Conservation (phyloP, 2,797 vertebrate species). For the Eurystomus glaucurus region DNA sequence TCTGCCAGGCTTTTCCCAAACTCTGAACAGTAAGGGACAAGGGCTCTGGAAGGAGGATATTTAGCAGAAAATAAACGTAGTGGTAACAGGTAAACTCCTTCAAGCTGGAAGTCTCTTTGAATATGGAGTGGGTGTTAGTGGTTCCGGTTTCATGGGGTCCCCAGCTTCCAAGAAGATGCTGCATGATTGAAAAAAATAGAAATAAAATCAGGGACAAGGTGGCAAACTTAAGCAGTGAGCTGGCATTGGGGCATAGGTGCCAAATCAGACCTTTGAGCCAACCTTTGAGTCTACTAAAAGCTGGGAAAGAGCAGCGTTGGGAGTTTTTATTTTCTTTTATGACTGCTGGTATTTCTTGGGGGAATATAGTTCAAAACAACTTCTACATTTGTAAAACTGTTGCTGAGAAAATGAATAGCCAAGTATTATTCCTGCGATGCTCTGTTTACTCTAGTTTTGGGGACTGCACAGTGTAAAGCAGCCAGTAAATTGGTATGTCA, state of each 20-base stretch:
- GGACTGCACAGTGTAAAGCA: constrained; percentile 59
- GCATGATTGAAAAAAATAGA: not conserved
- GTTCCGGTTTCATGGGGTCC: not conserved
- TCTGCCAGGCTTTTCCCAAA: not conserved
- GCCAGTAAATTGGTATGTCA: constrained; percentile 58
- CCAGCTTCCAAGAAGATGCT: not conserved
- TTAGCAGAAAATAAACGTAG: not conserved
- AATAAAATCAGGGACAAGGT: not conserved
- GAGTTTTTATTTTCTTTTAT: not conserved
- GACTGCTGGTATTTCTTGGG: not conserved
- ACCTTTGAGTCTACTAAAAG: not conserved
- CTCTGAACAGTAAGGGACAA: not conserved
- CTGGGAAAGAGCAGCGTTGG: not conserved
- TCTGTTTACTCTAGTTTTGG: constrained; percentile 37
- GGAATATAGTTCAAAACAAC: not conserved
- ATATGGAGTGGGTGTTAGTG: not conserved
- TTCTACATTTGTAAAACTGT: constrained; percentile 5
- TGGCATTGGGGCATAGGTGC: not conserved
- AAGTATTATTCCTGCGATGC: not conserved
- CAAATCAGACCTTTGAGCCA: not conserved
- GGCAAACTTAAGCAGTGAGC: not conserved
- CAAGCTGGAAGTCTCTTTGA: not conserved
- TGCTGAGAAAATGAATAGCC: constrained; percentile 50
- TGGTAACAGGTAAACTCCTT: not conserved
- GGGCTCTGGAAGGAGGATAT: not conserved